Conservation (phyloP, 1,140 invertebrate species). For the Phenacoccus solenopsis region DNA sequence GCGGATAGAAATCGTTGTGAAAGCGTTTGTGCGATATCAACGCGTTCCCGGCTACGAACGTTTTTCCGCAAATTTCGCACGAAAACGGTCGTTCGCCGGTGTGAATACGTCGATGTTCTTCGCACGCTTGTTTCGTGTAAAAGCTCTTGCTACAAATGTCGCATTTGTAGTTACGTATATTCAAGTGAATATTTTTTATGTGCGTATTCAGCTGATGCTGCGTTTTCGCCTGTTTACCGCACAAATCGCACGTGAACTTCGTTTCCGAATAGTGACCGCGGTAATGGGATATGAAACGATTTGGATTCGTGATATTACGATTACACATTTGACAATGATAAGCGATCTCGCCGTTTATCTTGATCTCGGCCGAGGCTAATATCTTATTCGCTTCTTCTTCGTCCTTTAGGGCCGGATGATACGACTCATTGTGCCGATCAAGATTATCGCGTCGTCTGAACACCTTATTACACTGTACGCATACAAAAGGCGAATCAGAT, state of each 20-base stretch:
- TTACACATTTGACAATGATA: not conserved
- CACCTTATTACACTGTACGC: constrained; percentile 11
- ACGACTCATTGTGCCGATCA: not conserved
- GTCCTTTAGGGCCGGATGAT: not conserved
- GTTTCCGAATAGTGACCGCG: constrained; percentile 42
- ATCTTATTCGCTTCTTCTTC: not conserved
- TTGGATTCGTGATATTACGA: not conserved
- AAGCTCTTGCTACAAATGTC: constrained; percentile 40
- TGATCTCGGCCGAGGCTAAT: not conserved
- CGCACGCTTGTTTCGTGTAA: constrained; percentile 36
- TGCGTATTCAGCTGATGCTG: constrained; percentile 46
- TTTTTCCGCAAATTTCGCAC: constrained; percentile 40
- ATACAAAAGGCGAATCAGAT: not conserved
- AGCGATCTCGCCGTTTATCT: not conserved
- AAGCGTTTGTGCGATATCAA: constrained; percentile 21
- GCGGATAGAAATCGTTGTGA: constrained; percentile 18
- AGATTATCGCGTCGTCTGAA: not conserved
- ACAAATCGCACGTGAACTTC: constrained; percentile 56
- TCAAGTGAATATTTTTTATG: constrained; percentile 42
- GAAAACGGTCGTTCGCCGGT: constrained; percentile 41
- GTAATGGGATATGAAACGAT: constrained; percentile 20
- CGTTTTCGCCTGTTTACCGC: constrained; percentile 56
- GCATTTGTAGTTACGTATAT: constrained; percentile 49
- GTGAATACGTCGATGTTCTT: constrained; percentile 38
- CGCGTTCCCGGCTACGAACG: constrained; percentile 34